Evolutionary conservation across 2,113 vertebrate species (phyloP).

Genomic region (Chlorodrepanis virens): DNA sequence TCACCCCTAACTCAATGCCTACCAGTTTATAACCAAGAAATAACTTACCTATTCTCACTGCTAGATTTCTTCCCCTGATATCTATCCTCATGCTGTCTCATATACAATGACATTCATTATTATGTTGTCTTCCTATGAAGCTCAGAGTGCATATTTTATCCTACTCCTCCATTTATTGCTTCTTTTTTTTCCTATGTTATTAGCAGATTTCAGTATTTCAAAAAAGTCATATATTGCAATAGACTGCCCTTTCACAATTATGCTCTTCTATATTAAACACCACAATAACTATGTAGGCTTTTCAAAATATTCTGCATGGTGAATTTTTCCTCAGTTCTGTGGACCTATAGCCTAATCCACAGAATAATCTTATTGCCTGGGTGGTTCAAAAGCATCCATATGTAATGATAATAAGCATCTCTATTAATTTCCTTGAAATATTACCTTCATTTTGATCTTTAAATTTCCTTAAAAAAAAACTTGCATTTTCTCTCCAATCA

Average conservation of each 20-base stretch:
- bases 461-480: not conserved
- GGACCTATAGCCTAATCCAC: not conserved
- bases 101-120: not conserved
- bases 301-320: not conserved
- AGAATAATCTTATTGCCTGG: not conserved
- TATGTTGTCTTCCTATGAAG: not conserved
- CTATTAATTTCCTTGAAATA: not conserved
- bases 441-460: not conserved
- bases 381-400: not conserved
- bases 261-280: not conserved
- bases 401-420: not conserved
- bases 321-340: not conserved
- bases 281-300: not conserved
- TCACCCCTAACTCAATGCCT: not conserved
- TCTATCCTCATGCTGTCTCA: not conserved
- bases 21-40: not conserved
- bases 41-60: not conserved
- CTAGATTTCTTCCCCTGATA: not conserved
- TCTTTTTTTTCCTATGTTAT: not conserved
- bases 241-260: not conserved
- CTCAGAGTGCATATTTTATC: not conserved
- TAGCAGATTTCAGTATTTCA: not conserved
- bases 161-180: not conserved
- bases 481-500: not conserved
- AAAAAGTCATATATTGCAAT: not conserved